phyloP scores from a whole-genome alignment of 2,888 invertebrate species.

The Scaptomyza caliginosa region DNA sequence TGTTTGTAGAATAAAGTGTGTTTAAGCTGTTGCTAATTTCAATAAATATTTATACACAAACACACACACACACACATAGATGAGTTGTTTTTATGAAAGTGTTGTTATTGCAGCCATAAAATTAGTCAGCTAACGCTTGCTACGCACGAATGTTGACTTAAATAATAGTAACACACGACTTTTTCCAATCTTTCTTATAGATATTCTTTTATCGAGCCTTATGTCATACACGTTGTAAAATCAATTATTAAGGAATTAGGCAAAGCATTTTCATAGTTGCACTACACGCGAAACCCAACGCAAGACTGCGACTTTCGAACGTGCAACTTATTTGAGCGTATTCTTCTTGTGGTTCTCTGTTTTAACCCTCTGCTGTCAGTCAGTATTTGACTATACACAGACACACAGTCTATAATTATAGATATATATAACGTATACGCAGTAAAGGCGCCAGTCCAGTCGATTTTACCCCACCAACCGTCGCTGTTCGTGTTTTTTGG shows the following conservation, averaged over 20 bases:
- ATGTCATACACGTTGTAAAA: conserved; percentile 8
- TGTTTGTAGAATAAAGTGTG: background rate
- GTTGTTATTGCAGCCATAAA: conserved; percentile 2
- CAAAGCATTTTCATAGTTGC: conserved; percentile 41
- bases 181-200: background rate
- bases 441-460: conserved; percentile 25
- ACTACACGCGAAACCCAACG: conserved; percentile 52
- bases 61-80: background rate
- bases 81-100: background rate
- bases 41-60: conserved; percentile 1
- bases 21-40: background rate
- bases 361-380: conserved; percentile 11
- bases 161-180: background rate
- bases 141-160: conserved; percentile 2
- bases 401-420: conserved; percentile 12
- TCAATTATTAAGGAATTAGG: conserved; percentile 29
- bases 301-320: conserved; percentile 47
- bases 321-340: conserved; percentile 31
- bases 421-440: conserved; percentile 3
- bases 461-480: conserved; percentile 32
- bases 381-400: conserved; percentile 8
- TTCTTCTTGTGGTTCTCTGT: conserved; percentile 34
- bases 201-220: conserved; percentile 2
- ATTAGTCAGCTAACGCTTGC: conserved; percentile 5
- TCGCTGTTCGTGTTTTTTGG: conserved; percentile 27